Evolutionary conservation across 1,140 invertebrate genomes (phyloP), one percentile per base, ranked within the genome.

Genomic region (Atopsyche davidsoni): DNA sequence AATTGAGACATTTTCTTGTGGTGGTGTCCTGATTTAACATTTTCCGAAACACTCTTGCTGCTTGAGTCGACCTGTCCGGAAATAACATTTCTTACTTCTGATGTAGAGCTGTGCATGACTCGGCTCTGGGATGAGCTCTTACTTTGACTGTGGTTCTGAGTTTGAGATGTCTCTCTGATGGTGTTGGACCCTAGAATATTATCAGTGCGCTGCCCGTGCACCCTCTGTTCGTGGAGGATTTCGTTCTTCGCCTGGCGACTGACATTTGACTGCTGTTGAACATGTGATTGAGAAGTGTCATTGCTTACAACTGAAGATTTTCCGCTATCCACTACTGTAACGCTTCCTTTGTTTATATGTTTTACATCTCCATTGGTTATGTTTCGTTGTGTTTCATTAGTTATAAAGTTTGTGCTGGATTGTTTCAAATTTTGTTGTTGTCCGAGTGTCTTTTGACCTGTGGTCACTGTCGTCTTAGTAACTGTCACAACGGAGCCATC

Each of bases 1-100:
- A 90, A 80, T 17, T 87, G 75, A 34, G 80, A 88, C 55, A 82
- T 83, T 10, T 53, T 58, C 24, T 42, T 58, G 24, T 58, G 55
- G 23, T 50, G 40, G 28, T 52, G 42, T 22, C 51, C 46, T 4
- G 32, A 2, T 34, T 48, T 46, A 23, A 34, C 25, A 13, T 32
- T 51, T 18, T 52, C 50, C 2, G 45, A 25, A 4, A 45, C 35
- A 39, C 40, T 40, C 18, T 39, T 28, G n/a, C 34, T 24, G 18
- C 17, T 46, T 7, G 42, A 28, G 21, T 31, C 38, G 10, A 46
- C 41, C 36, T 49, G 44, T 7, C 46, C 46, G 6, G 55, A 48
- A 14, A 57, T 51, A 4, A 51, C 40, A 40, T 57, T 53, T 14
- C 36, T 46, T n/a, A 44, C 17, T 31, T 57, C 49, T 7, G 54